Evolutionary conservation across 2,888 invertebrate species (phyloP).

Genomic region (Xestia xanthographa): DNA sequence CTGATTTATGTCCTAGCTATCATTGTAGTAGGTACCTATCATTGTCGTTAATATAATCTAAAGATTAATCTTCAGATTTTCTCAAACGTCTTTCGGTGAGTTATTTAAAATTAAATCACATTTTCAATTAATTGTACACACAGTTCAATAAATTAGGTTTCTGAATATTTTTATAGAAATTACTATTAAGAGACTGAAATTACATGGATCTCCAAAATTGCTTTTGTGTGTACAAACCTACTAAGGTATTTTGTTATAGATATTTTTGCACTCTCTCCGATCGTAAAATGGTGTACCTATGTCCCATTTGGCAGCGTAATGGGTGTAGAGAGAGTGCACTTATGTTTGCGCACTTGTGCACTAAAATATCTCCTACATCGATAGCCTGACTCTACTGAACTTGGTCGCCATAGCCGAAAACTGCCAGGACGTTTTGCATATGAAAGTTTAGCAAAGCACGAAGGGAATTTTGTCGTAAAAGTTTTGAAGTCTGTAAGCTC

Average conservation of each 20-base stretch:
- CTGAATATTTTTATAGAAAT: not conserved
- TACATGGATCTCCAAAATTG: too few relatives aligned
- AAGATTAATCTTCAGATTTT: not conserved
- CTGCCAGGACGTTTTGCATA: not conserved
- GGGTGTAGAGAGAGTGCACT: not conserved
- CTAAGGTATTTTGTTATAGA: not conserved
- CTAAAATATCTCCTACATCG: not conserved
- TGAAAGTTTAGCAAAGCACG: not conserved
- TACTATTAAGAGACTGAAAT: not conserved
- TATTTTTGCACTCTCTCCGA: not conserved
- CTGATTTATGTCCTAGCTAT: too few relatives aligned
- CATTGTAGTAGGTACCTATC: not conserved
- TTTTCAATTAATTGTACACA: constrained; percentile 10
- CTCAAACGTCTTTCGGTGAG: not conserved
- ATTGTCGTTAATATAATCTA: not conserved
- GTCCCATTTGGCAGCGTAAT: constrained; percentile 1
- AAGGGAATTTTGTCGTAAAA: not conserved
- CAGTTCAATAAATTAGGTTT: constrained; percentile 17
- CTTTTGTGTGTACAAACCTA: not conserved
- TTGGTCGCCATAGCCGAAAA: not conserved
- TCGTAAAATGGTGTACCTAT: not conserved
- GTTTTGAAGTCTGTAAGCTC: not conserved
- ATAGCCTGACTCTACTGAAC: not conserved
- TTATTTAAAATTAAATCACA: not conserved
- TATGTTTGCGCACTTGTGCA: not conserved